These are phyloP conservation scores for Coreius guichenoti DNA, from an alignment of 2,797 vertebrate species.

Conservation along the genomic window DNA sequence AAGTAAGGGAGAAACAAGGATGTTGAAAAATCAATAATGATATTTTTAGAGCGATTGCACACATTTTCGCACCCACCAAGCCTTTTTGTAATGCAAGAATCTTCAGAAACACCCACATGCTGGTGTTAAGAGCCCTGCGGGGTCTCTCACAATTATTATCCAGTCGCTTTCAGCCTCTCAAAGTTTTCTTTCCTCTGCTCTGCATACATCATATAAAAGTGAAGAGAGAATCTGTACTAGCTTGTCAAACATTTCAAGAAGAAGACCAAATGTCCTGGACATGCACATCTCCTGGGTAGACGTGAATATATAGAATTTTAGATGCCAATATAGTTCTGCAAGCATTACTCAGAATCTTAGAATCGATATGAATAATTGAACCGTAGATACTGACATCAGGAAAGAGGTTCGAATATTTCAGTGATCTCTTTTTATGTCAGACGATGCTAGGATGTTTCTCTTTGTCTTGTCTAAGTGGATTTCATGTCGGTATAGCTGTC, in stretches of 20 bases:
- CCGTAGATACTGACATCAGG: background rate
- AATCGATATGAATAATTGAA: slow-evolving; percentile 14
- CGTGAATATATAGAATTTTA: slow-evolving; percentile 10
- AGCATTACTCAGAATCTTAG: background rate
- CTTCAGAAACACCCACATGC: slow-evolving; percentile 49
- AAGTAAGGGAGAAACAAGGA: slow-evolving; percentile 22
- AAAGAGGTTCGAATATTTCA: slow-evolving; percentile 21
- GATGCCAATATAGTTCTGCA: background rate
- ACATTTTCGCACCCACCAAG: background rate
- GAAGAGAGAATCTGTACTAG: slow-evolving; percentile 44
- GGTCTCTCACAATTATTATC: slow-evolving; percentile 63
- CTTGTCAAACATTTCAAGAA: slow-evolving; percentile 32
- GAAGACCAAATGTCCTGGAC: background rate
- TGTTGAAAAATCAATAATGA: slow-evolving; percentile 45
- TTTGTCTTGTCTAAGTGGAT: slow-evolving; percentile 2
- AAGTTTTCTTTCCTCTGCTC: slow-evolving; percentile 57
- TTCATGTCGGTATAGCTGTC: background rate
- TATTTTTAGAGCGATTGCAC: slow-evolving; percentile 41
- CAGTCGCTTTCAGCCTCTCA: slow-evolving; percentile 59
- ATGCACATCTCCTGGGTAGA: background rate
- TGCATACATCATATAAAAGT: slow-evolving; percentile 65
- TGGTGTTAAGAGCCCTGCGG: slow-evolving; percentile 51
- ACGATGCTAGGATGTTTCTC: slow-evolving; percentile 3
- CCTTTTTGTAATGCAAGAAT: slow-evolving; percentile 15
- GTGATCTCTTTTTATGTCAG: background rate